These are phyloP conservation scores for Nephila pilipes DNA, from an alignment of 1,140 invertebrate species.

Conservation along the genomic window DNA sequence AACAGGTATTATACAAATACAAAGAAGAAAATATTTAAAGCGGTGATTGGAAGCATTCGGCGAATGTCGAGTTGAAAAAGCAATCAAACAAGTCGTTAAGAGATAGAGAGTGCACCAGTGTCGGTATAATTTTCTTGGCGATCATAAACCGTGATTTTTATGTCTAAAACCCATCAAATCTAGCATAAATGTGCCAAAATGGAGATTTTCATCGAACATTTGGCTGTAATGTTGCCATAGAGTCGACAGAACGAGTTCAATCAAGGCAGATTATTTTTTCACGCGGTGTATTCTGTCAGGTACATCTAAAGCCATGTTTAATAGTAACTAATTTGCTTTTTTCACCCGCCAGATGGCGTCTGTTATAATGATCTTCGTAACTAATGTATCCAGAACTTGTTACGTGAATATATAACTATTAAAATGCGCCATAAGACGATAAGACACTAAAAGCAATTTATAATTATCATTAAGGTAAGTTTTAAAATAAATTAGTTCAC, in stretches of 20 bases:
- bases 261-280: neutral
- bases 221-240: neutral
- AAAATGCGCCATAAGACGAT: no score
- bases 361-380: no score
- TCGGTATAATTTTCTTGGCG: conserved; percentile 14
- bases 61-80: conserved; percentile 1
- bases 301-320: neutral
- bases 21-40: conserved; percentile 27
- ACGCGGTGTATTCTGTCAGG: neutral
- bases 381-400: no score
- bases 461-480: no score
- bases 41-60: conserved; percentile 3
- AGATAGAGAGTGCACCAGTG: conserved; percentile 5
- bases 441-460: no score
- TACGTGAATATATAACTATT: no score
- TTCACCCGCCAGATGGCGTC: neutral
- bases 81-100: conserved; percentile 20
- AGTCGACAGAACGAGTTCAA: neutral
- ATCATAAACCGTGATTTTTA: conserved; percentile 24
- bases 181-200: conserved; percentile 4
- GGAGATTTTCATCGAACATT: neutral
- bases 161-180: conserved; percentile 29
- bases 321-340: neutral
- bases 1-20: neutral
- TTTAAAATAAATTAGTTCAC: no score